phyloP scores from a whole-genome alignment of 1,140 invertebrate genomes.

The Leucophenga varia region DNA sequence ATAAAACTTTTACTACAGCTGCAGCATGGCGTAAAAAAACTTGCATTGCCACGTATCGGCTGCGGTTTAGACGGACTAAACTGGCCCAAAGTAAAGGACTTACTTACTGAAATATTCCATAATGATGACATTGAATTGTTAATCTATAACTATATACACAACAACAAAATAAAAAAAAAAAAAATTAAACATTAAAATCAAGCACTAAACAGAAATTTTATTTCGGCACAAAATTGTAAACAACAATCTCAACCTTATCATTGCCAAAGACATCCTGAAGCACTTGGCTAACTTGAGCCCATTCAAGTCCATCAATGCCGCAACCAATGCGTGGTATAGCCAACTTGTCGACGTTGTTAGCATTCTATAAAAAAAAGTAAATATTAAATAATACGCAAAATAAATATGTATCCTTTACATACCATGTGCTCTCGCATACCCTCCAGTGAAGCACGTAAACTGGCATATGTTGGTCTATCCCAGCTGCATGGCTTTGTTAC shows the following conservation, averaged over 20 bases:
- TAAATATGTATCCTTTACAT: not conserved
- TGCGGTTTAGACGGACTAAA: constrained; percentile 65
- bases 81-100: constrained; percentile 61
- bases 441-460: constrained; percentile 54
- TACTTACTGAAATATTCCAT: constrained; percentile 59
- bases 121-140: constrained; percentile 55
- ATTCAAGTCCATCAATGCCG: constrained; percentile 65
- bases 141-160: constrained; percentile 57
- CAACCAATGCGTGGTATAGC: constrained; percentile 67
- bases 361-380: constrained; percentile 31
- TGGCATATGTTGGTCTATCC: constrained; percentile 57
- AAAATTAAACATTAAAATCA: not conserved
- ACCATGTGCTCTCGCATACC: constrained; percentile 58
- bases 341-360: constrained; percentile 58
- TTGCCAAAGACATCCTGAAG: constrained; percentile 60
- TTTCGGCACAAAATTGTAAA: constrained; percentile 58
- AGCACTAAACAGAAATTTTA: constrained; percentile 17
- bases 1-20: constrained; percentile 33
- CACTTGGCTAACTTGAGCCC: constrained; percentile 60
- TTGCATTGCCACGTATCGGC: constrained; percentile 66
- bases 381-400: constrained; percentile 1
- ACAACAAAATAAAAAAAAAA: constrained; percentile 12
- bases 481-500: constrained; percentile 58
- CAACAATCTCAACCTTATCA: constrained; percentile 57
- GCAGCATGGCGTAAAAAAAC: constrained; percentile 54